Percentiles rank a stretch among this genome's conserved stretches.
phyloP scores from a whole-genome alignment of 2,888 invertebrate species.

The Eudemis profundana region DNA sequence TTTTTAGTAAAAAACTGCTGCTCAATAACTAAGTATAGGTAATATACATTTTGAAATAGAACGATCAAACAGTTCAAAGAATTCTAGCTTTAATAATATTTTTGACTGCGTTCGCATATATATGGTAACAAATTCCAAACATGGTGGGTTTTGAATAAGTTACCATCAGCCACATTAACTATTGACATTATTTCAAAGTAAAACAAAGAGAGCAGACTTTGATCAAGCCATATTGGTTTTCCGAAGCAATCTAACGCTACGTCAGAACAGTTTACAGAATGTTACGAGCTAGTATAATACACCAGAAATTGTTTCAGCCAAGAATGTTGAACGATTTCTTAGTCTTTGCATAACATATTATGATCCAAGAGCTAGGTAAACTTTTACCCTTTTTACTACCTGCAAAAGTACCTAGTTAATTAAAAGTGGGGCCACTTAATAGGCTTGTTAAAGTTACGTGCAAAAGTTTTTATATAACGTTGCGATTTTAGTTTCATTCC shows the following conservation, averaged over 20 bases:
- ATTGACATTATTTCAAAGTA: slow-evolving; percentile 1
- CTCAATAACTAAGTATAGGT: too few species aligned
- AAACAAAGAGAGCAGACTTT: not conserved
- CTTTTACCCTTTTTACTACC: not conserved
- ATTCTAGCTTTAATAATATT: too few species aligned
- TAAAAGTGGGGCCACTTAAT: not conserved
- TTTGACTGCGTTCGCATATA: too few species aligned
- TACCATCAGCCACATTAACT: not conserved
- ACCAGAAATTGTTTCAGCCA: not conserved
- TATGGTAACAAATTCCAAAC: too few species aligned
- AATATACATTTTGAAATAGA: too few species aligned
- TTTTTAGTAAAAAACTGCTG: too few species aligned
- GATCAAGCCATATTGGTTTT: not conserved
- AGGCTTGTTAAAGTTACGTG: not conserved
- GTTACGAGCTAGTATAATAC: slow-evolving; percentile 2
- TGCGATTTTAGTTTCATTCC: too few species aligned
- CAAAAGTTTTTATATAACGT: not conserved
- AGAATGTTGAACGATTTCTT: slow-evolving; percentile 1
- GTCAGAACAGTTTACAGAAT: slow-evolving; percentile 1
- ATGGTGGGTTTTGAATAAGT: too few species aligned
- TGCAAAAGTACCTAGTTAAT: not conserved
- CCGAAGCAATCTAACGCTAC: slow-evolving; percentile 1
- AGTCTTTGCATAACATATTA: slow-evolving; percentile 7
- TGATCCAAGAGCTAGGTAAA: not conserved
- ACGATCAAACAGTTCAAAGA: too few species aligned